Percentiles rank a stretch among this genome's conserved stretches.
phyloP scores from a whole-genome alignment of 2,113 vertebrate genomes.

The Dasyprocta punctata region DNA sequence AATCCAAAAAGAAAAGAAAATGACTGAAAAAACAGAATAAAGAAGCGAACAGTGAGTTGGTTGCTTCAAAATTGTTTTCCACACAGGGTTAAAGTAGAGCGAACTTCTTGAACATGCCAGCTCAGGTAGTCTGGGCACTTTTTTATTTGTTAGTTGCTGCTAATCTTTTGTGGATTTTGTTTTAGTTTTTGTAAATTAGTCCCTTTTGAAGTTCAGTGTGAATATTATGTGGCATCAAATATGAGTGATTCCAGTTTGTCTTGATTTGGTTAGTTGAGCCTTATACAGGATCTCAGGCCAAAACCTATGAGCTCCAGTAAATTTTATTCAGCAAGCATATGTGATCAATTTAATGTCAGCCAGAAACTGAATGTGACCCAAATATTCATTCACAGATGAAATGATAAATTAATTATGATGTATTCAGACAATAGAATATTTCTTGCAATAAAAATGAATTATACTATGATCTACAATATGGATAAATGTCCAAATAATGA shows the following conservation, averaged over 20 bases:
- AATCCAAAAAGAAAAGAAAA: neutral
- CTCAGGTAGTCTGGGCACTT: neutral
- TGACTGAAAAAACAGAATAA: no score
- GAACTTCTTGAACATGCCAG: neutral
- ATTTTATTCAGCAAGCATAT: neutral
- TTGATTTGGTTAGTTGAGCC: neutral
- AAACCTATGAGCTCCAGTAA: neutral
- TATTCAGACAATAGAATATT: neutral
- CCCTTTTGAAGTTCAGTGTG: neutral
- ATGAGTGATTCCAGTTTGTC: neutral
- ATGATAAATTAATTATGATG: neutral
- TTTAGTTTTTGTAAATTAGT: neutral
- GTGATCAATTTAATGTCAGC: neutral
- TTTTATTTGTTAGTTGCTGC: neutral
- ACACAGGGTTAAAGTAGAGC: neutral
- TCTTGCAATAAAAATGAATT: neutral
- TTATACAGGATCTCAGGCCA: neutral
- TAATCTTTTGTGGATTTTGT: neutral
- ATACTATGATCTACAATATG: neutral
- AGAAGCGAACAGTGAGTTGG: neutral
- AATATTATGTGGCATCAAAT: neutral
- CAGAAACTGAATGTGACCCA: neutral
- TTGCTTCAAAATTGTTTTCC: neutral
- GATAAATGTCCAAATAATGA: conserved; percentile 23
- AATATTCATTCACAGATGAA: neutral